Base-by-base conservation (phyloP, 2,113 vertebrate species). In the Platysteira castanea region DNA sequence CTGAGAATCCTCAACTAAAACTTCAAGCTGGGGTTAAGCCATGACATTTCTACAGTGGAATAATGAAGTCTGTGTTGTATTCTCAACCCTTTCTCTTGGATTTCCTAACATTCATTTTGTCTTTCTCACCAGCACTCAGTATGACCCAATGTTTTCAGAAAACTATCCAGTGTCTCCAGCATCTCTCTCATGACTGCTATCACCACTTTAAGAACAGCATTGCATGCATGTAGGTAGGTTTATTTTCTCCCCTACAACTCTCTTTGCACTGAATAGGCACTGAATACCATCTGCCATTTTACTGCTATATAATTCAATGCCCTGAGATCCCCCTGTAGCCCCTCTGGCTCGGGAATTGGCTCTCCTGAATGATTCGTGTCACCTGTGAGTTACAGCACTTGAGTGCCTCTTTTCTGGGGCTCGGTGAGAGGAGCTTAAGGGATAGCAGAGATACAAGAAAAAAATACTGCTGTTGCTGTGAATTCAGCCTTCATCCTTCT, bases 171-270 rank as follows among this genome's bases (percentile, higher is more conserved):
- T 30, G 10, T 90, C 70, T 85, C 74, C 42, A 89, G 33, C 52
- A 59, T 46, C 33, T 80, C 44, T 44, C 59, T 90, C 42, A n/a
- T 30, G 42, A 23, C 39, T 63, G 37, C 44, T 41, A 28, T 7
- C 52, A 78, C 60, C 54, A n/a, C 26, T 63, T 81, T 49, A 59
- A 70, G 78, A 50, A 14, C 44, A 79, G 64, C 33, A 17, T 4
- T 85, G 5, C 1, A 1, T 16, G 35, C 2, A 1, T 1, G 2
- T 18, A 61, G 22, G 16, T 15, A n/a, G 57, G n/a, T 31, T 92
- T 74, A 46, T 39, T 83, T 53, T 50, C 47, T 14, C 7, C 27
- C 18, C 7, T 15, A 6, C 1, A 4, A 13, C 13, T 78, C 28
- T 28, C n/a, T 64, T 69, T 88, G 35, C 27, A 12, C 27, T 74